These are phyloP conservation scores for Actinia tenebrosa DNA, from an alignment of 64 coral and sea anemone species.

Conservation along the genomic window DNA sequence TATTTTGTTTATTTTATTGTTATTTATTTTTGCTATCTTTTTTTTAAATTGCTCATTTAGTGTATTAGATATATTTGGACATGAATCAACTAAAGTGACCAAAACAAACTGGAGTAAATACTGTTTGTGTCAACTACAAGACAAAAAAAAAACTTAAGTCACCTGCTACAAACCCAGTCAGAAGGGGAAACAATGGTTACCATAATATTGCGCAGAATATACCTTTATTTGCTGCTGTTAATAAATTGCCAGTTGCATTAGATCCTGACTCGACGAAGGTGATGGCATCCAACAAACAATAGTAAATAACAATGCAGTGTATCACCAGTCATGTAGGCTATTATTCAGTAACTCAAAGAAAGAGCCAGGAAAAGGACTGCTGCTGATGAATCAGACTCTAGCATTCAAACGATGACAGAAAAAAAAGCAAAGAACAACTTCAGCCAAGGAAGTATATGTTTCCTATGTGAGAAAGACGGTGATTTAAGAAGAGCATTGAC, in stretches of 20 bases:
- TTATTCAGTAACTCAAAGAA: constrained; percentile 40
- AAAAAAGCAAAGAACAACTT: constrained; percentile 4
- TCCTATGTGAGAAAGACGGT: constrained; percentile 29
- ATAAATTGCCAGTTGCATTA: constrained; percentile 20
- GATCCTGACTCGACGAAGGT: constrained; percentile 48
- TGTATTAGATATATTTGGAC: no score
- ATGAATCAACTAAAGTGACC: not conserved
- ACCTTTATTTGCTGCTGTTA: constrained; percentile 40
- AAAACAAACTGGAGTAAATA: constrained; percentile 51
- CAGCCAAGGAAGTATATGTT: constrained; percentile 1
- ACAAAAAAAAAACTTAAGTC: constrained; percentile 36
- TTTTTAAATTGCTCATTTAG: no score
- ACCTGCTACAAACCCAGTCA: constrained; percentile 19
- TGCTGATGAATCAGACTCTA: no score
- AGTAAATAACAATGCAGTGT: constrained; percentile 31
- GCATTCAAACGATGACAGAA: not conserved
- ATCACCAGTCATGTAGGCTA: constrained; percentile 38
- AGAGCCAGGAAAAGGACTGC: constrained; percentile 28
- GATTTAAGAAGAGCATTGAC: constrained; percentile 35
- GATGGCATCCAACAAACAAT: constrained; percentile 34
- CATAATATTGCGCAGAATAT: constrained; percentile 24
- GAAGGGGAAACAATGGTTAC: constrained; percentile 29
- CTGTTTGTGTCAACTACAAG: constrained; percentile 36
- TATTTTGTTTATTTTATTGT: no score
- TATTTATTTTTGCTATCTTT: no score